Evolutionary conservation across 2,888 invertebrate genomes (phyloP).

Genomic region (Hermaeophaga mercurialis): DNA sequence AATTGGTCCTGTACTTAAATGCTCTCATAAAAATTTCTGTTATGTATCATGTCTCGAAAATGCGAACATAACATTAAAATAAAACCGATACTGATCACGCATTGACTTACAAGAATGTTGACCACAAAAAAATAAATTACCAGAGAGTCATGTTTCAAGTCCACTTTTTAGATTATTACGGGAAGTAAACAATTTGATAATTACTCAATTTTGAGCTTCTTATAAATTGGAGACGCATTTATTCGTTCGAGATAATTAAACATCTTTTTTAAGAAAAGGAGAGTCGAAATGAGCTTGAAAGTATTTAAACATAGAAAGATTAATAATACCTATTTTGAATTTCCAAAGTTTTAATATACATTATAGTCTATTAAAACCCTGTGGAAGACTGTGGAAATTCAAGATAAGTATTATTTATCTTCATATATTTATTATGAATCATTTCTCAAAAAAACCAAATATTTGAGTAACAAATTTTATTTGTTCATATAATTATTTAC

Average conservation of each 20-base stretch:
- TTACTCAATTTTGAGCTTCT: slow-evolving; percentile 40
- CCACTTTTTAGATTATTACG: neutral
- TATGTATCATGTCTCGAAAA: neutral
- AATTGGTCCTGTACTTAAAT: too few species aligned
- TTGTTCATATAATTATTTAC: slow-evolving; percentile 25
- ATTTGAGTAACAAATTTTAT: slow-evolving; percentile 17
- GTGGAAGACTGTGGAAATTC: too few species aligned
- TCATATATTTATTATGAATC: too few species aligned
- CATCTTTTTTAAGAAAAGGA: neutral
- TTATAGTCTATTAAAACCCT: too few species aligned
- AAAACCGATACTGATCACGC: neutral
- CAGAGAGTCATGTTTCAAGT: neutral
- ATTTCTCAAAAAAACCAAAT: slow-evolving; percentile 8
- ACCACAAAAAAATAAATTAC: too few species aligned
- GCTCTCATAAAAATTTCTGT: too few species aligned
- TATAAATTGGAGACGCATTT: too few species aligned
- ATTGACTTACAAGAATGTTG: neutral
- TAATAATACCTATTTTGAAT: too few species aligned
- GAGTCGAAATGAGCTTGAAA: too few species aligned
- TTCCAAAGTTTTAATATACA: too few species aligned
- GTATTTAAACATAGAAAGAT: too few species aligned
- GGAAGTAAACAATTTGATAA: slow-evolving; percentile 37
- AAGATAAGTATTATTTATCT: too few species aligned
- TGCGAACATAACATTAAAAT: neutral
- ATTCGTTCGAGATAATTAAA: slow-evolving; percentile 9